These are phyloP conservation scores for Nothoprocta pentlandii DNA, from an alignment of 2,113 vertebrate genomes.

Conservation along the genomic window DNA sequence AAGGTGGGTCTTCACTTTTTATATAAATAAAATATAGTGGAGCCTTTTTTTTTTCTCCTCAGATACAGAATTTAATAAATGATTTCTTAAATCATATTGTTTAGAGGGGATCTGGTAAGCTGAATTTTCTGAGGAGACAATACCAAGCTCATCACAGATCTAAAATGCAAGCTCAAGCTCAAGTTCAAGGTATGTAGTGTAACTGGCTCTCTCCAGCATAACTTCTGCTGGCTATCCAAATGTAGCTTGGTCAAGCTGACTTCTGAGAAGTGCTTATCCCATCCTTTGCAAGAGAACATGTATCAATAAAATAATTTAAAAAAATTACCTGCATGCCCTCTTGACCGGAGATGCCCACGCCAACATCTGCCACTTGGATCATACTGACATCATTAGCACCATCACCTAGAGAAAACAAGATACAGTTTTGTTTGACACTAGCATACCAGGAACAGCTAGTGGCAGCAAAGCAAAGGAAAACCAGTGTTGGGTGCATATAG, in stretches of 20 bases:
- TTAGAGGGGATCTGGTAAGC: neutral
- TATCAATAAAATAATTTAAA: neutral
- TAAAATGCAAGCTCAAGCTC: neutral
- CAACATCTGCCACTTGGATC: conserved; percentile 98
- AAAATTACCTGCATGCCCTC: conserved; percentile 96
- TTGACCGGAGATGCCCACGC: conserved; percentile 97
- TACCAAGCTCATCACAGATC: neutral
- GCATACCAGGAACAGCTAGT: neutral
- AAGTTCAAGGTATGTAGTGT: neutral
- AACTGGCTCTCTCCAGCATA: neutral
- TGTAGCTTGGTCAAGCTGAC: neutral
- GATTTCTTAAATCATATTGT: neutral
- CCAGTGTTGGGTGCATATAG: neutral
- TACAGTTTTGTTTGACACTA: neutral
- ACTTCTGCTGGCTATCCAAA: neutral
- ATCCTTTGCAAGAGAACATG: neutral
- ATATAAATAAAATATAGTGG: neutral
- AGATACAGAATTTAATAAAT: neutral
- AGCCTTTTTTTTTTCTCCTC: neutral
- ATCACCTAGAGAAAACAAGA: conserved; percentile 84
- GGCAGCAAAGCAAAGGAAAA: conserved; percentile 13
- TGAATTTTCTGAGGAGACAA: neutral
- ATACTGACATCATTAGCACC: conserved; percentile 99
- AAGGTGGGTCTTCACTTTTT: neutral
- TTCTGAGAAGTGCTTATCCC: neutral